Conservation (phyloP, 2,888 invertebrate species). For the Limnephilus lunatus region DNA sequence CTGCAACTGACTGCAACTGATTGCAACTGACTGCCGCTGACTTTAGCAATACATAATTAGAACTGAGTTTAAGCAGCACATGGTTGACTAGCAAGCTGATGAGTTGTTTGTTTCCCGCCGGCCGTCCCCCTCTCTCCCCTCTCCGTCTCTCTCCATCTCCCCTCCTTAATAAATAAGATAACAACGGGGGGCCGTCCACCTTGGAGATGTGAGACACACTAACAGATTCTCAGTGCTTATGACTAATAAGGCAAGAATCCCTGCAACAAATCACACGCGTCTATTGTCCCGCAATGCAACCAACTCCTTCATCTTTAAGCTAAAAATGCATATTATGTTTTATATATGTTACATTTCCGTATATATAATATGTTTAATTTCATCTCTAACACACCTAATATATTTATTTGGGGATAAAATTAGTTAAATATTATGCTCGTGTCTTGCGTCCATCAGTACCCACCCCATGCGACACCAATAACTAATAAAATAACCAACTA, state of each 20-base stretch:
- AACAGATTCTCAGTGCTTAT: slow-evolving; percentile 51
- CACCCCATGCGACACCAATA: slow-evolving; percentile 43
- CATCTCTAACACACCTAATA: slow-evolving; percentile 61
- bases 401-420: slow-evolving; percentile 63
- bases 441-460: slow-evolving; percentile 46
- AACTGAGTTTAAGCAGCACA: slow-evolving; percentile 65
- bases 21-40: neutral
- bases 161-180: slow-evolving; percentile 58
- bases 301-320: slow-evolving; percentile 60
- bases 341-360: slow-evolving; percentile 58
- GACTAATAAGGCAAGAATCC: slow-evolving; percentile 65
- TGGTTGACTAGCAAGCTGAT: slow-evolving; percentile 66
- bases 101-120: slow-evolving; percentile 60
- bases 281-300: slow-evolving; percentile 55
- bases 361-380: slow-evolving; percentile 56
- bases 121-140: slow-evolving; percentile 34
- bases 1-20: neutral
- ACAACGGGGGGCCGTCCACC: slow-evolving; percentile 22
- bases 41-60: slow-evolving; percentile 52
- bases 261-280: slow-evolving; percentile 55
- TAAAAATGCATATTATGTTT: slow-evolving; percentile 64
- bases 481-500: slow-evolving; percentile 38
- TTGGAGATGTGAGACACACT: neutral
- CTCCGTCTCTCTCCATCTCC: neutral
- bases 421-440: slow-evolving; percentile 59